Percentiles rank a stretch among this genome's conserved stretches.
phyloP scores from a whole-genome alignment of 2,113 vertebrate species.

The Callipepla californica region DNA sequence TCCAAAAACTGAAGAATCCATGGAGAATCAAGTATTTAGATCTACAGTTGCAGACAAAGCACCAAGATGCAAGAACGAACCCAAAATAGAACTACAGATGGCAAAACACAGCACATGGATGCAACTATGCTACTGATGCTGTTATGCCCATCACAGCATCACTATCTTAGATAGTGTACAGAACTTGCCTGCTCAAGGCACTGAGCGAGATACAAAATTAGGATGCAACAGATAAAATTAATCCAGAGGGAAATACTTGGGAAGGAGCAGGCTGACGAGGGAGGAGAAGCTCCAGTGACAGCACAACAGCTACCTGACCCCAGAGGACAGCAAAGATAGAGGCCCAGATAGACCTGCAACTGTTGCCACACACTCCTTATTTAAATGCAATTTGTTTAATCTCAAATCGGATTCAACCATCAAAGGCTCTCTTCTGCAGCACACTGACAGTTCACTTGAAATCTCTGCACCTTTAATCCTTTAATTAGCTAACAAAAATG shows the following conservation, averaged over 20 bases:
- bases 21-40: not conserved
- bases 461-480: constrained; percentile 64
- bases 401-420: constrained; percentile 52
- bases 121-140: not conserved
- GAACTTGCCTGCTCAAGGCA: not conserved
- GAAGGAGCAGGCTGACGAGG: not conserved
- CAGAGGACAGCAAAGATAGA: not conserved
- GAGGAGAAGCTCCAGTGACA: not conserved
- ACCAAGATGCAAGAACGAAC: not conserved
- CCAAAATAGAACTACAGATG: not conserved
- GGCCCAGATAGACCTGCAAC: not conserved
- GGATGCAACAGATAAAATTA: not conserved
- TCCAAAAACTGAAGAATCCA: not conserved
- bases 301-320: not conserved
- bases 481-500: constrained; percentile 68
- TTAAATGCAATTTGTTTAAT: constrained; percentile 70
- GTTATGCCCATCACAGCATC: not conserved
- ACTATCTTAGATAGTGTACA: rapidly evolving
- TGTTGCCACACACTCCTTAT: constrained; percentile 40
- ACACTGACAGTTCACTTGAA: constrained; percentile 37
- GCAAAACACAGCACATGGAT: not conserved
- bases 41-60: not conserved
- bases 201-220: not conserved
- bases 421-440: constrained; percentile 46
- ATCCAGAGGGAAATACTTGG: not conserved